These are phyloP conservation scores for Thamnaconus septentrionalis DNA, from an alignment of 2,113 vertebrate genomes.

Conservation along the genomic window DNA sequence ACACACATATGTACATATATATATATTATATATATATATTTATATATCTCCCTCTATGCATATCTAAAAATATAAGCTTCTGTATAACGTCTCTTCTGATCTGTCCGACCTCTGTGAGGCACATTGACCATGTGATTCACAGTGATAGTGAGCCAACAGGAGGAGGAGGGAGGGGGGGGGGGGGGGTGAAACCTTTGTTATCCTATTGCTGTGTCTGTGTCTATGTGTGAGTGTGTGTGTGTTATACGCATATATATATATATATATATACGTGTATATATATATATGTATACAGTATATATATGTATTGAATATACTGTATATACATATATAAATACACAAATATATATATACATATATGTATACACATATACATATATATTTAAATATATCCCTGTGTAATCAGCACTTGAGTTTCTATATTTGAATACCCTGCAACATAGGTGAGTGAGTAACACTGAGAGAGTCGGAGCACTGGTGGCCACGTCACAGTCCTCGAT, in stretches of 20 bases:
- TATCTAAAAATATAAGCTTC: conserved; percentile 24
- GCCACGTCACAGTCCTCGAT: conserved; percentile 29
- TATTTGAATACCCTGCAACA: conserved; percentile 55
- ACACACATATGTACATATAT: neutral
- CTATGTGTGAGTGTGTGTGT: conserved; percentile 9
- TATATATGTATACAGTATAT: too few relatives aligned
- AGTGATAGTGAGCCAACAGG: conserved; percentile 47
- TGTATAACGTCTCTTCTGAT: conserved; percentile 24
- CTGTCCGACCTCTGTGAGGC: conserved; percentile 49
- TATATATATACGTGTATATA: neutral
- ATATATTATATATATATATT: neutral
- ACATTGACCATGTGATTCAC: conserved; percentile 42
- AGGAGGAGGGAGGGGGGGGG: conserved; percentile 11
- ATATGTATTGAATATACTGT: too few relatives aligned
- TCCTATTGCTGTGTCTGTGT: conserved; percentile 39
- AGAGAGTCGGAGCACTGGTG: conserved; percentile 17
- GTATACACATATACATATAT: too few relatives aligned
- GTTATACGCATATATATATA: neutral
- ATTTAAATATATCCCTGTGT: conserved; percentile 29
- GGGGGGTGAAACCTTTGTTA: conserved; percentile 27
- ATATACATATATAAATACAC: too few relatives aligned
- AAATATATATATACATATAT: too few relatives aligned
- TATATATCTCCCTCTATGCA: neutral
- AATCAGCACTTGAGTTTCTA: conserved; percentile 27
- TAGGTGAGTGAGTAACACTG: conserved; percentile 46